Conservation (phyloP, 2,113 vertebrate genomes). For the Hippocampus zosterae region DNA sequence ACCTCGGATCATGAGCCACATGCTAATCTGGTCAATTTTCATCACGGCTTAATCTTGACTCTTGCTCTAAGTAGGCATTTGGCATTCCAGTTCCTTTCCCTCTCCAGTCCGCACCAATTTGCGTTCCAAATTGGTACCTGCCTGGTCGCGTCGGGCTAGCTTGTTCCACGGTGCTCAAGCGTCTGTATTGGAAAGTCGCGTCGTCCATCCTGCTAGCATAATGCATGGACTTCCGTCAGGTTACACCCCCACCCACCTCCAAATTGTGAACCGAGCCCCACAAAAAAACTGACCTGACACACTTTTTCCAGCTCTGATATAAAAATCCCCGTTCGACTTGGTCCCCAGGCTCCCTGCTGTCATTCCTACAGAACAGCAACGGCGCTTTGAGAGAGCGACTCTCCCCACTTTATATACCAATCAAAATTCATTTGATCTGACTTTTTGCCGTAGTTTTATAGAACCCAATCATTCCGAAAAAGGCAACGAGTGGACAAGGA, state of each 20-base stretch:
- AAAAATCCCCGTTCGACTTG: neutral
- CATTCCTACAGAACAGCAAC: neutral
- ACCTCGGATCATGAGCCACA: neutral
- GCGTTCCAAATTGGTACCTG: neutral
- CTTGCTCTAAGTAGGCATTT: neutral
- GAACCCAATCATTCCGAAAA: constrained; percentile 14
- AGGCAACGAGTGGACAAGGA: constrained; percentile 7
- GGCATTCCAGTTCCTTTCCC: neutral
- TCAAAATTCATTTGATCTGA: constrained; percentile 6
- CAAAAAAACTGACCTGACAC: neutral
- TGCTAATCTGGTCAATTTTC: neutral
- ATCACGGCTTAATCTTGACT: neutral
- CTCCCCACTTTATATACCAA: constrained; percentile 13
- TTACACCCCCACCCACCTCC: neutral
- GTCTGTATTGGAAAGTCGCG: neutral
- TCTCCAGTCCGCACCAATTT: neutral
- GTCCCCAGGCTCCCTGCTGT: neutral
- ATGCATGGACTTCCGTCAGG: constrained; percentile 3
- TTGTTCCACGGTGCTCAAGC: neutral
- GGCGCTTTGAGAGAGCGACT: constrained; percentile 26
- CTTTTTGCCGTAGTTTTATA: constrained; percentile 7
- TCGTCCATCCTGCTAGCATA: neutral
- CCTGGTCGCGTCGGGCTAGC: neutral
- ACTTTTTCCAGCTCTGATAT: neutral
- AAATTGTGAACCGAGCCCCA: neutral